These are phyloP conservation scores for Melieria picta DNA, from an alignment of 2,888 invertebrate genomes.

Conservation along the genomic window DNA sequence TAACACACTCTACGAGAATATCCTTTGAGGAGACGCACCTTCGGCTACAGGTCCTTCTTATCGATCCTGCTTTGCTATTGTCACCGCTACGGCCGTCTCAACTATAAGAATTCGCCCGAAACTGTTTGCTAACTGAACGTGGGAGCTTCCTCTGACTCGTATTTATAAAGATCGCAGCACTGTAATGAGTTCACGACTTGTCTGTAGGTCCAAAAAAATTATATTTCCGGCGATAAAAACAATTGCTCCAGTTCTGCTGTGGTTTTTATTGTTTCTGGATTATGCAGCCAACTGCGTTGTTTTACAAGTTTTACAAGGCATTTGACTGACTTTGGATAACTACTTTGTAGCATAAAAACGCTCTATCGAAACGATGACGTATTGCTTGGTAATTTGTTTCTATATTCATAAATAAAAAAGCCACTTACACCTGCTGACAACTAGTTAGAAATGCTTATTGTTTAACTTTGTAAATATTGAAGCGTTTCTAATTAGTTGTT, in stretches of 20 bases:
- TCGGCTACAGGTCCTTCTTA: background rate
- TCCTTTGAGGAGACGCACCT: slow-evolving; percentile 11
- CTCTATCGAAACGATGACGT: too few relatives aligned
- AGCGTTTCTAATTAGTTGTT: too few relatives aligned
- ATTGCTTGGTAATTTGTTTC: too few relatives aligned
- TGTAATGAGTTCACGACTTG: slow-evolving; percentile 14
- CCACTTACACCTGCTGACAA: too few relatives aligned
- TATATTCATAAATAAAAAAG: too few relatives aligned
- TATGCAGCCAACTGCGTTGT: background rate
- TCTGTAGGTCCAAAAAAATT: slow-evolving; percentile 18
- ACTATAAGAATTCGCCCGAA: slow-evolving; percentile 25
- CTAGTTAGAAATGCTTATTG: too few relatives aligned
- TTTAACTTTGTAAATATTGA: too few relatives aligned
- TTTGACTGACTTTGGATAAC: too few relatives aligned
- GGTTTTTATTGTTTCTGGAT: background rate
- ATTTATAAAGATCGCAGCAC: slow-evolving; percentile 33
- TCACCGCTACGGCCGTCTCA: background rate
- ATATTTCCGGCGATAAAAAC: slow-evolving; percentile 22
- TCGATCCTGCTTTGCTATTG: background rate
- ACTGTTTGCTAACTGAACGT: slow-evolving; percentile 42
- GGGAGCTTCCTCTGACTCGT: slow-evolving; percentile 19
- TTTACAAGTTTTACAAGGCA: too few relatives aligned
- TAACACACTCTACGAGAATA: too few relatives aligned
- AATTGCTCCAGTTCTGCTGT: slow-evolving; percentile 11
- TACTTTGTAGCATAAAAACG: too few relatives aligned